A percentile compares a stretch with the other conserved stretches of the same genome.
These are phyloP conservation scores for Megalopta genalis DNA, from an alignment of 1,140 invertebrate genomes.

Conservation along the genomic window DNA sequence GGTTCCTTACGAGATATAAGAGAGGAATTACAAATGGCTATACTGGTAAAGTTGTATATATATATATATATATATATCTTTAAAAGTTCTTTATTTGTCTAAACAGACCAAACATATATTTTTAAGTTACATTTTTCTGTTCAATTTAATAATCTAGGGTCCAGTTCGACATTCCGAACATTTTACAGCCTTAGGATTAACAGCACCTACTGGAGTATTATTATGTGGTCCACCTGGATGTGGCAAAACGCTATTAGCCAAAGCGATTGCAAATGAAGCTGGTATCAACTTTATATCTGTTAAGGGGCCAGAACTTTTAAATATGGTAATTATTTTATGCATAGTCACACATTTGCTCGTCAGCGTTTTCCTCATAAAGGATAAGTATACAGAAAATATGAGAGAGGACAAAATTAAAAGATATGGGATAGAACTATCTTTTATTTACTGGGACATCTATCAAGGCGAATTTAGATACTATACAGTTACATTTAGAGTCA, in stretches of 20 bases:
- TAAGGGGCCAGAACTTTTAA: slow-evolving; percentile 97
- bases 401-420: too few relatives aligned
- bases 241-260: slow-evolving; percentile 95
- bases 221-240: slow-evolving; percentile 96
- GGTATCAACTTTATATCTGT: slow-evolving; percentile 98
- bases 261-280: slow-evolving; percentile 97
- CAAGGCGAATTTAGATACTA: too few relatives aligned
- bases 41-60: slow-evolving; percentile 85
- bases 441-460: too few relatives aligned
- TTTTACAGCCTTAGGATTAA: slow-evolving; percentile 88
- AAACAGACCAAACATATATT: not conserved
- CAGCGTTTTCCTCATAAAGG: too few relatives aligned
- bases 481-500: too few relatives aligned
- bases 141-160: slow-evolving; percentile 82
- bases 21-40: slow-evolving; percentile 93
- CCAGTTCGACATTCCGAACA: slow-evolving; percentile 93
- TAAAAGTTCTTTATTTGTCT: not conserved
- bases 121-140: slow-evolving; percentile 1
- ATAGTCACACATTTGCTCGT: too few relatives aligned
- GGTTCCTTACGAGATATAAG: slow-evolving; percentile 94
- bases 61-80: too few relatives aligned
- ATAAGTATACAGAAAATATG: too few relatives aligned
- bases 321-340: slow-evolving; percentile 86
- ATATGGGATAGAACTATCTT: too few relatives aligned
- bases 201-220: slow-evolving; percentile 91